A percentile compares a stretch with the other conserved stretches of the same genome.
These are phyloP conservation scores for Ciconia maguari DNA, from an alignment of 2,113 vertebrate species.

Conservation along the genomic window DNA sequence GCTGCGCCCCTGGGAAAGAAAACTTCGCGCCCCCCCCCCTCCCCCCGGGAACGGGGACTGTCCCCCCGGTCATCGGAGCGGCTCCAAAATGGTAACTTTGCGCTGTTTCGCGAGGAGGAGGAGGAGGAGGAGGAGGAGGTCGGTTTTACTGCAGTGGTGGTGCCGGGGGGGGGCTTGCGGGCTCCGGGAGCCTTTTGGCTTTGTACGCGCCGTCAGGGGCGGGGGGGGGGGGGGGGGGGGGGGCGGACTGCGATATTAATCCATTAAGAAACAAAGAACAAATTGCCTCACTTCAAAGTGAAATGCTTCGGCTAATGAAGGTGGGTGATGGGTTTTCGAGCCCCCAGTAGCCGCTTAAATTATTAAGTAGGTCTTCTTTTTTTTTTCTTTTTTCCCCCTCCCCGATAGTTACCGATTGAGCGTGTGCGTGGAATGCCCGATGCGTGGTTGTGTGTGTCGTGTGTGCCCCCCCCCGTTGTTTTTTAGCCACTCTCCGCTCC, in stretches of 20 bases:
- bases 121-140: neutral
- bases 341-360: slow-evolving; percentile 53
- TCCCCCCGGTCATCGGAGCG: slow-evolving; percentile 13
- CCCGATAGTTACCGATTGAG: slow-evolving; percentile 16
- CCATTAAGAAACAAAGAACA: slow-evolving; percentile 73
- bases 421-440: slow-evolving; percentile 1
- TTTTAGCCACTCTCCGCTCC: neutral
- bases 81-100: slow-evolving; percentile 64
- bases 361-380: slow-evolving; percentile 21
- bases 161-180: slow-evolving; percentile 21
- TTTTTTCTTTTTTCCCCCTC: neutral
- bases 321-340: slow-evolving; percentile 60
- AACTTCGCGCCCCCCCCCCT: neutral
- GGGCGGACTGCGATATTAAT: slow-evolving; percentile 31
- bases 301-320: slow-evolving; percentile 52
- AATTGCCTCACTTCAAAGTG: slow-evolving; percentile 69
- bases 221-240: neutral
- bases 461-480: neutral
- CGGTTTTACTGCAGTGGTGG: slow-evolving; percentile 37
- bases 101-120: neutral
- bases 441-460: neutral
- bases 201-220: slow-evolving; percentile 67
- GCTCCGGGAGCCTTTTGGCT: slow-evolving; percentile 54
- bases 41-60: neutral
- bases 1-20: neutral